A percentile compares a stretch with the other conserved stretches of the same genome.
These are phyloP conservation scores for Sphaerophoria rueppellii DNA, from an alignment of 2,888 invertebrate genomes.

Conservation along the genomic window DNA sequence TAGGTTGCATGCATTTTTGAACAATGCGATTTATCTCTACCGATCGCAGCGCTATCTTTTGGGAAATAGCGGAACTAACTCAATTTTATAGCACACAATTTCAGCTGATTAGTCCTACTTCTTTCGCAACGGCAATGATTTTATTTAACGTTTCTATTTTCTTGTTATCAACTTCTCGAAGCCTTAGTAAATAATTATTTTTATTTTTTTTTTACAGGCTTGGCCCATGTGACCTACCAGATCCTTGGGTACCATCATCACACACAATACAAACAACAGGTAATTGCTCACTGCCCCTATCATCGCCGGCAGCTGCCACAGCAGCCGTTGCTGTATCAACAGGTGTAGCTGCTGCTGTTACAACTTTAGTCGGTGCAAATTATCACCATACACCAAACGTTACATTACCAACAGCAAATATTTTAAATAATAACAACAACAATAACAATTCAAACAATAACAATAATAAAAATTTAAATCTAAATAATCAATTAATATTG, in stretches of 20 bases:
- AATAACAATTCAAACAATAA: slow-evolving; percentile 70
- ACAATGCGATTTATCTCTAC: too few species aligned
- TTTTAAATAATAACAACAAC: slow-evolving; percentile 55
- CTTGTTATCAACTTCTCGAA: too few species aligned
- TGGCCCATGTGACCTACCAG: slow-evolving; percentile 93
- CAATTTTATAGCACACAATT: too few species aligned
- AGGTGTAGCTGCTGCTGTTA: slow-evolving; percentile 73
- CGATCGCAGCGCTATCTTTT: too few species aligned
- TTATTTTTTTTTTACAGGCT: slow-evolving; percentile 86
- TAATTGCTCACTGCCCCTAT: slow-evolving; percentile 83
- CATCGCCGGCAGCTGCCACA: slow-evolving; percentile 81
- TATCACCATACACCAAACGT: slow-evolving; percentile 78
- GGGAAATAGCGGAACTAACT: too few species aligned
- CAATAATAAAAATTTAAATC: slow-evolving; percentile 74
- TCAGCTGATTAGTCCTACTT: too few species aligned
- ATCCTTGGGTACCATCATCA: slow-evolving; percentile 79
- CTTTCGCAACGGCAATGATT: too few species aligned
- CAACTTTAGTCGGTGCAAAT: slow-evolving; percentile 75
- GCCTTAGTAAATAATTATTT: not conserved
- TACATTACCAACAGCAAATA: slow-evolving; percentile 76
- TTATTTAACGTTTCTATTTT: too few species aligned
- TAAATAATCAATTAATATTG: slow-evolving; percentile 73
- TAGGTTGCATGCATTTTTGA: too few species aligned
- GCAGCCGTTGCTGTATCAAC: slow-evolving; percentile 80
- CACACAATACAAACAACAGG: slow-evolving; percentile 75